Percentiles rank a stretch among this genome's conserved stretches.
These are phyloP conservation scores for Drosophila persimilis DNA, from an alignment of 1,140 invertebrate genomes.

Conservation along the genomic window DNA sequence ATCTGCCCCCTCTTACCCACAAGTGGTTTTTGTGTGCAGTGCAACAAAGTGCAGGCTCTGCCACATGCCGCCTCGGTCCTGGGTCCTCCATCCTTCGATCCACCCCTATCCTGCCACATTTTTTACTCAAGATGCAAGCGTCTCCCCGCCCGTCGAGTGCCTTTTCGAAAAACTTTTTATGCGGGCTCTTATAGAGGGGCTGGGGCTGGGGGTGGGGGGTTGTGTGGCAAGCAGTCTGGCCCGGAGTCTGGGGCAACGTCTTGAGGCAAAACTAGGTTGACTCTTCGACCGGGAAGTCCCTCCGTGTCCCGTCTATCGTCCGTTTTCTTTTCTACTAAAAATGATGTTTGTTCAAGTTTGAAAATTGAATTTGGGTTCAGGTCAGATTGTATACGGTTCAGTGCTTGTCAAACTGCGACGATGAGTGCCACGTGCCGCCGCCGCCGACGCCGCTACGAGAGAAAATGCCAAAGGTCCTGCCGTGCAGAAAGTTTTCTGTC, in stretches of 20 bases:
- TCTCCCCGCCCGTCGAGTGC: constrained; percentile 45
- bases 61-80: constrained; percentile 1
- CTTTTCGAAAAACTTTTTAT: constrained; percentile 44
- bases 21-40: constrained; percentile 35
- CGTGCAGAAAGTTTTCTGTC: constrained; percentile 10
- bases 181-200: constrained; percentile 20
- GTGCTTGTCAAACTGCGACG: constrained; percentile 38
- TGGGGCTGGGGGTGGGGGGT: no score
- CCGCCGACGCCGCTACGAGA: no score
- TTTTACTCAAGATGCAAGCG: constrained; percentile 31
- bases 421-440: constrained; percentile 21
- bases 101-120: constrained; percentile 18
- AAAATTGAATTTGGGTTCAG: constrained; percentile 62
- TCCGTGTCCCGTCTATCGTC: no score
- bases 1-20: neutral
- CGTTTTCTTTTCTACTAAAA: constrained; percentile 43
- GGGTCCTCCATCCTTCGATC: neutral
- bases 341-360: constrained; percentile 63
- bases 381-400: constrained; percentile 7
- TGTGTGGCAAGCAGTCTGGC: constrained; percentile 22
- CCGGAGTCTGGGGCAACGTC: constrained; percentile 42
- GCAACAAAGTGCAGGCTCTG: constrained; percentile 52
- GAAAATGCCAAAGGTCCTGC: constrained; percentile 11
- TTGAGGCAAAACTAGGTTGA: constrained; percentile 68
- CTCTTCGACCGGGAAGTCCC: neutral